Evolutionary conservation across 2,797 vertebrate genomes (phyloP), one percentile per base, ranked within the genome.

Genomic region (Pristis pectinata): DNA sequence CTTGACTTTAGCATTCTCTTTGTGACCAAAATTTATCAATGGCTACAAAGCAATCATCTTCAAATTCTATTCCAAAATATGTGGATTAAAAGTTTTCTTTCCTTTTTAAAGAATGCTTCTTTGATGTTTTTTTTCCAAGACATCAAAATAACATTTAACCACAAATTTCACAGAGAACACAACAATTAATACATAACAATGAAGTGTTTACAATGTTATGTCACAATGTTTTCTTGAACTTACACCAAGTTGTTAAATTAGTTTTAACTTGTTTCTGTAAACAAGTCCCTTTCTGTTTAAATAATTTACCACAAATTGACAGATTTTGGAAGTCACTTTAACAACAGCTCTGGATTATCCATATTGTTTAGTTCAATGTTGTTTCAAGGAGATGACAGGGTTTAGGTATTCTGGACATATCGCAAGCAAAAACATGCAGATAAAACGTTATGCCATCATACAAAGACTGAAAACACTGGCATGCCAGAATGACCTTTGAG

Each of bases 381-480:
- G 13, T 76, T 74, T 94, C 92, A 94, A 94, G 27, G 92, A 94
- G 30, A 53, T 94, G 67, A 53, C 92, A 94, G 70, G 67, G 67
- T 70, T 89, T 89, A n/a, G 11, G 87, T 91, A 94, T 30, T 72
- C 27, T 53, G 67, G 30, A 94, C 70, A 27, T 27, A 24, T 49
- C 34, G 49, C 92, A 94, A 76, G 70, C 92, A 76, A 94, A 94
- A 74, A n/a, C 92, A 93, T 93, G 92, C 67, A 70, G 92, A 92
- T 93, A 67, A 93, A 93, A 41, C 74, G 70, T 74, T 93, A 49
- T 17, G 13, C 41, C 67, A 74, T 17, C 70, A 76, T 94, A 76
- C 92, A 94, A 94, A 94, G 92, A 76, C 92, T 15, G 67, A 49
- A 74, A 76, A 17, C 70, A n/a, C 92, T 41, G 59, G 92, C 92